Conservation (phyloP, 2,113 vertebrate species). For the Dicerorhinus sumatrensis region DNA sequence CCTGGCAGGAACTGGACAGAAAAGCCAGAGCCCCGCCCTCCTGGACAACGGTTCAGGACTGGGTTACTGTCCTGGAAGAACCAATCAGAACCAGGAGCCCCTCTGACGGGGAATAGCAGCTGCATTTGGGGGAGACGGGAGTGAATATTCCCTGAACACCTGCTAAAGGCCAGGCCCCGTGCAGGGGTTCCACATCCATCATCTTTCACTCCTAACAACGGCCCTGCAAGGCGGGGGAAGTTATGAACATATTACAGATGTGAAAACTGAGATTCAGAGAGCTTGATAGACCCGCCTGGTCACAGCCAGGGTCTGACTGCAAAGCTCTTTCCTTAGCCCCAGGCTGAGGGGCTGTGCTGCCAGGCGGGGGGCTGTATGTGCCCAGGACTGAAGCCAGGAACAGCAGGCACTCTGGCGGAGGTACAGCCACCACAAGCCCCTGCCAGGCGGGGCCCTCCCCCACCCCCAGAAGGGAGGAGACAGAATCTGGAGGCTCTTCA, state of each 20-base stretch:
- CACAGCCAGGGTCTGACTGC: neutral
- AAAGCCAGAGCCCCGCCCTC: neutral
- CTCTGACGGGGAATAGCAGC: neutral
- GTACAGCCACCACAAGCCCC: no score
- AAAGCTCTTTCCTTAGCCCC: neutral
- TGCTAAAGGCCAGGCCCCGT: neutral
- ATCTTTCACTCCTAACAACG: neutral
- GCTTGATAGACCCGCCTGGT: neutral
- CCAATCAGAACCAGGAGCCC: neutral
- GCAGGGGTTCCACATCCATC: neutral
- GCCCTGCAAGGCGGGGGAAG: neutral
- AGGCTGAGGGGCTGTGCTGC: neutral
- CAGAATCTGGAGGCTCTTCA: neutral
- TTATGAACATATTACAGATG: neutral
- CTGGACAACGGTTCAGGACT: neutral
- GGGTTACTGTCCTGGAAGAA: neutral
- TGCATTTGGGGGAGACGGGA: neutral
- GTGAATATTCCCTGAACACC: neutral
- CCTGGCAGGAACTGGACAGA: neutral
- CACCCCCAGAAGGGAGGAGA: neutral
- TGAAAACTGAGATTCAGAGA: neutral
- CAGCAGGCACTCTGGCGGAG: neutral
- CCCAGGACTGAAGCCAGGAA: neutral
- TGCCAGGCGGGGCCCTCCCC: neutral
- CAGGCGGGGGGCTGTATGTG: fast-evolving